Conservation (phyloP, 2,888 invertebrate genomes). For the Acholoe squamosa region DNA sequence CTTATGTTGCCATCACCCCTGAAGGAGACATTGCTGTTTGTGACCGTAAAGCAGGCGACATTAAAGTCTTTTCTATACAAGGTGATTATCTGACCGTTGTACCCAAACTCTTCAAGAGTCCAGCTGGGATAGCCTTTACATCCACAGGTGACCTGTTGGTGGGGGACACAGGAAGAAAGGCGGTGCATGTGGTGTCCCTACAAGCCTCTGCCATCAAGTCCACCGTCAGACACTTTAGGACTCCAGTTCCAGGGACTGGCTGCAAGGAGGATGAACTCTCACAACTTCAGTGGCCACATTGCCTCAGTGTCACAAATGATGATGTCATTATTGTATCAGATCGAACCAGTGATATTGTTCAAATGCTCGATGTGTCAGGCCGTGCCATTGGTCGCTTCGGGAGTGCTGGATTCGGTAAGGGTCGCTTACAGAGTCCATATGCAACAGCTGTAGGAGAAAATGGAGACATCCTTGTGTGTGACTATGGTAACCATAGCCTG, state of each 20-base stretch:
- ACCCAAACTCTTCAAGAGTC: constrained; percentile 52
- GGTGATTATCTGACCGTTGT: background rate
- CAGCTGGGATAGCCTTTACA: constrained; percentile 51
- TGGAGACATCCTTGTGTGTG: constrained; percentile 37
- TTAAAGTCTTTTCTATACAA: constrained; percentile 22
- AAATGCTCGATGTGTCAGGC: constrained; percentile 27
- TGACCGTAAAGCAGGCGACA: constrained; percentile 42
- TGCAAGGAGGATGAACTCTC: constrained; percentile 39
- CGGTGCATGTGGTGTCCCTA: constrained; percentile 47
- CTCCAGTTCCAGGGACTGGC: constrained; percentile 9
- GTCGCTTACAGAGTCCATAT: constrained; percentile 27
- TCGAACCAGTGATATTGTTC: constrained; percentile 2
- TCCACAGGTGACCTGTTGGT: constrained; percentile 37
- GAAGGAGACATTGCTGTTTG: constrained; percentile 40
- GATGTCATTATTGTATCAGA: constrained; percentile 54
- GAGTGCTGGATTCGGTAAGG: constrained; percentile 24
- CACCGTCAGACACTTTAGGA: constrained; percentile 40
- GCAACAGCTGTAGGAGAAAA: constrained; percentile 5
- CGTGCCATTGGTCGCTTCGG: constrained; percentile 43
- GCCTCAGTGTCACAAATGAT: constrained; percentile 14
- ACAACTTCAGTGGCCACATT: constrained; percentile 53
- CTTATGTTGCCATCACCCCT: constrained; percentile 46
- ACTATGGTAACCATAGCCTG: constrained; percentile 57
- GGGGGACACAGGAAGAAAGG: constrained; percentile 40
- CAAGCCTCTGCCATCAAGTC: constrained; percentile 1